Base-by-base conservation (phyloP, 2,113 vertebrate genomes). In the Phalacrocorax pelagicus region DNA sequence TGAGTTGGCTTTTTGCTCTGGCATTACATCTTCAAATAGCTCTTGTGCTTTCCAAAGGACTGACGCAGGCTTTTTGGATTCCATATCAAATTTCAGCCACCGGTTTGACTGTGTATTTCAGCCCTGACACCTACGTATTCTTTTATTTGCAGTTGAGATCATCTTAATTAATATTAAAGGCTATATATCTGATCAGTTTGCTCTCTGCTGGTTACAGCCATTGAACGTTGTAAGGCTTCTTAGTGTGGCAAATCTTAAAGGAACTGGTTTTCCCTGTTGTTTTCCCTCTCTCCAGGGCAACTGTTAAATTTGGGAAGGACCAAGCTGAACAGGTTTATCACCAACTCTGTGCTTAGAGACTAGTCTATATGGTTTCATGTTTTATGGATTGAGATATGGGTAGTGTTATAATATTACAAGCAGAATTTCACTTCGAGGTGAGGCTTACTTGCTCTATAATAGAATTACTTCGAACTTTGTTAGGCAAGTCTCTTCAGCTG, bases 401-500 rank as follows among this genome's bases (percentile, higher is more conserved):
- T 78, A 82, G 57, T 75, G 36, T 63, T 93, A 32, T 88, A 93
- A 27, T 63, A 63, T 66, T 71, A 69, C 65, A 92, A 87, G 90
- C 93, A 97, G 71, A 75, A 86, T 93, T 94, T 88, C 83, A 81
- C 71, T 30, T 85, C 21, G 81, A 51, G 84, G 70, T 79, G 44
- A 93, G 46, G 74, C 54, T 91, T 91, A 34, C 74, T 91, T 89
- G 73, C 93, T 93, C 92, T 93, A 32, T 92, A 82, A 65, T 8
- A 65, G 54, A 63, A 96, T 88, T 94, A 87, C 69, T 73, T 92
- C 94, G 69, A 81, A 92, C 88, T 95, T 94, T 22, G 88, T 85
- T 86, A 92, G 86, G 96, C 96, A 96, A 97, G 88, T 93, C 80
- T 88, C 92, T 98, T 97, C 92, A 98, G 90, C 96, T 97, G 89